Percentiles rank a stretch among this genome's conserved stretches.
These are phyloP conservation scores for Tetramorium alpestre DNA, from an alignment of 1,140 invertebrate species.

Conservation along the genomic window DNA sequence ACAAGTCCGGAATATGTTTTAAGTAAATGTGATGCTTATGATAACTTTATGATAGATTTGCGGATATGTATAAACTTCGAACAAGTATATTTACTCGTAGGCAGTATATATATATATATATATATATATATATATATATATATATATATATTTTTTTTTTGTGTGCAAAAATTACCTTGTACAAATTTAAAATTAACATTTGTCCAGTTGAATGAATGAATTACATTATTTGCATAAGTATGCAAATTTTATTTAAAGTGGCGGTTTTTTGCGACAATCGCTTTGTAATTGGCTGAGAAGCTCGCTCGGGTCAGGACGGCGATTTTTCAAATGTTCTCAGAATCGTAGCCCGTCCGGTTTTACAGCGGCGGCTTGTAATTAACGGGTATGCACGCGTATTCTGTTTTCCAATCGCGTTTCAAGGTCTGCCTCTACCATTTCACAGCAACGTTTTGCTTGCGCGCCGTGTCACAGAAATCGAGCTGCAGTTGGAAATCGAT, in stretches of 20 bases:
- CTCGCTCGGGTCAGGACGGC: background rate
- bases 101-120: no score
- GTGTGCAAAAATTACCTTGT: background rate
- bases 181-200: conserved; percentile 9
- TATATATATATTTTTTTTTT: no score
- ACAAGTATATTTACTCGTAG: no score
- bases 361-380: conserved; percentile 10
- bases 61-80: no score
- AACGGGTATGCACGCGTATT: conserved; percentile 45
- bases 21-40: no score
- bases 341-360: conserved; percentile 21
- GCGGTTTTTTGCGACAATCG: background rate
- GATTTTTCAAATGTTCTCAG: conserved; percentile 56
- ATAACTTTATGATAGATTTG: no score
- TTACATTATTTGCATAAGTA: conserved; percentile 10
- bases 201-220: background rate
- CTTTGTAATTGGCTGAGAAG: background rate
- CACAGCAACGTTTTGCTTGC: conserved; percentile 34
- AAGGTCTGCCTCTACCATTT: conserved; percentile 74
- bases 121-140: no score
- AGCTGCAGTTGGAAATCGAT: conserved; percentile 64
- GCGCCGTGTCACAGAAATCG: conserved; percentile 63
- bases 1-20: no score
- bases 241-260: conserved; percentile 15
- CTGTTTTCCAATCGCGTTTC: conserved; percentile 71